Evolutionary conservation across 2,888 invertebrate species (phyloP).

Genomic region (Microctonus aethiopoides): DNA sequence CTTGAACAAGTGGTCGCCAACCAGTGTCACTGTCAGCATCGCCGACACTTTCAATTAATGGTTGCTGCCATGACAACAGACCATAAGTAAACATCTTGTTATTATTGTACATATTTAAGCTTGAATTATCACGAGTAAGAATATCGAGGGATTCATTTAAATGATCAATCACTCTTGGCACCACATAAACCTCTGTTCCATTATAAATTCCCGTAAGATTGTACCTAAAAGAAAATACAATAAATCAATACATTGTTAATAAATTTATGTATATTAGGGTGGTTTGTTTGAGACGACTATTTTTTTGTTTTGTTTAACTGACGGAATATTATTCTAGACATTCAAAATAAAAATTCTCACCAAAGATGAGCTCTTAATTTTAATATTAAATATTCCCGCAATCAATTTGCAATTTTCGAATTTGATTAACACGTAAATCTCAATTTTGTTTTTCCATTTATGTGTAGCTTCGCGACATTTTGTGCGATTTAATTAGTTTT

Average conservation of each 20-base stretch:
- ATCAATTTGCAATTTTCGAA: no score
- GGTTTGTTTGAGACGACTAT: no score
- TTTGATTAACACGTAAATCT: no score
- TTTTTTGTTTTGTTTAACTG: no score
- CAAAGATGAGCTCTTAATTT: no score
- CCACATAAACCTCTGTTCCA: constrained; percentile 52
- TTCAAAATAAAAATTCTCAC: no score
- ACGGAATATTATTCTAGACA: no score
- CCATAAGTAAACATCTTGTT: constrained; percentile 62
- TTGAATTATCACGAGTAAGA: constrained; percentile 51
- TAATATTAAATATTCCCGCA: no score
- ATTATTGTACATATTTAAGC: constrained; percentile 52
- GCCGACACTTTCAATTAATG: background rate
- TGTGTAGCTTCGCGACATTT: no score
- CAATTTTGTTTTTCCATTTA: no score
- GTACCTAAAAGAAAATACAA: constrained; percentile 54
- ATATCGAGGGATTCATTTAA: constrained; percentile 58
- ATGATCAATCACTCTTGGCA: constrained; percentile 52
- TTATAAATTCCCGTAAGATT: constrained; percentile 56
- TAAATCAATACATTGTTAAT: background rate
- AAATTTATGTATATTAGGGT: background rate
- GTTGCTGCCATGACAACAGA: constrained; percentile 52
- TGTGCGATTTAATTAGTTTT: no score
- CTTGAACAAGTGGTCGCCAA: constrained; percentile 68
- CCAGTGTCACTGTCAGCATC: constrained; percentile 54